Conservation (phyloP, 2,797 vertebrate species). For the Okamejei kenojei region DNA sequence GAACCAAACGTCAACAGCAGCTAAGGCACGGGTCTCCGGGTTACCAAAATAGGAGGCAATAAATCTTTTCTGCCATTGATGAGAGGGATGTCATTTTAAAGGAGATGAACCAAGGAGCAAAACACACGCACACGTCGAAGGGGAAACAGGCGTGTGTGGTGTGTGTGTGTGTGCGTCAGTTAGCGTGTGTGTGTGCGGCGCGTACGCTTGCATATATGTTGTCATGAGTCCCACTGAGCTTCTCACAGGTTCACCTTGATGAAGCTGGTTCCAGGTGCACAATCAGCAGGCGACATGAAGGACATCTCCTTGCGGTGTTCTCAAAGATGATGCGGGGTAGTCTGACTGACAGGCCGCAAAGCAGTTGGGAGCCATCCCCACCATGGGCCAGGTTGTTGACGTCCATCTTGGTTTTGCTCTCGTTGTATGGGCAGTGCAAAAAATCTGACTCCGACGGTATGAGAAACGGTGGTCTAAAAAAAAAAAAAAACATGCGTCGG, state of each 20-base stretch:
- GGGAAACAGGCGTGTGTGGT: too few relatives aligned
- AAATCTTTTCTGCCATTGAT: background rate
- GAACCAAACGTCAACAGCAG: background rate
- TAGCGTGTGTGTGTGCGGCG: too few relatives aligned
- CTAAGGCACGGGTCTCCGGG: background rate
- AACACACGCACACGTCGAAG: background rate
- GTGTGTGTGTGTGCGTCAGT: too few relatives aligned
- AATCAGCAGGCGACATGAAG: constrained; percentile 81
- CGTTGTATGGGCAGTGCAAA: constrained; percentile 80
- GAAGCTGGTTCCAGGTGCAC: constrained; percentile 81
- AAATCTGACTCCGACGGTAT: constrained; percentile 73
- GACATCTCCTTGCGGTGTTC: constrained; percentile 92
- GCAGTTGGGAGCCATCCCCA: constrained; percentile 91
- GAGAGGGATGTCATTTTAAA: background rate
- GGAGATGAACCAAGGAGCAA: too few relatives aligned
- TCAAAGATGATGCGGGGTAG: constrained; percentile 83
- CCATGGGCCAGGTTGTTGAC: constrained; percentile 91
- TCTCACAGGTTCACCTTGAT: constrained; percentile 71
- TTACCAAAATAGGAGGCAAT: background rate
- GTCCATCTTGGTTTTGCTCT: constrained; percentile 85
- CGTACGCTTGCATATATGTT: too few relatives aligned
- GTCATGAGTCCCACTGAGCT: too few relatives aligned
- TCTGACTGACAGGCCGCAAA: constrained; percentile 82
- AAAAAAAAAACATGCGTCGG: too few relatives aligned
- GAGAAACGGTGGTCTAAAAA: too few relatives aligned